A percentile compares a stretch with the other conserved stretches of the same genome.
These are phyloP conservation scores for Apostichopus japonicus DNA, from an alignment of 35 echinoderm and acorn worm genomes.

Conservation along the genomic window DNA sequence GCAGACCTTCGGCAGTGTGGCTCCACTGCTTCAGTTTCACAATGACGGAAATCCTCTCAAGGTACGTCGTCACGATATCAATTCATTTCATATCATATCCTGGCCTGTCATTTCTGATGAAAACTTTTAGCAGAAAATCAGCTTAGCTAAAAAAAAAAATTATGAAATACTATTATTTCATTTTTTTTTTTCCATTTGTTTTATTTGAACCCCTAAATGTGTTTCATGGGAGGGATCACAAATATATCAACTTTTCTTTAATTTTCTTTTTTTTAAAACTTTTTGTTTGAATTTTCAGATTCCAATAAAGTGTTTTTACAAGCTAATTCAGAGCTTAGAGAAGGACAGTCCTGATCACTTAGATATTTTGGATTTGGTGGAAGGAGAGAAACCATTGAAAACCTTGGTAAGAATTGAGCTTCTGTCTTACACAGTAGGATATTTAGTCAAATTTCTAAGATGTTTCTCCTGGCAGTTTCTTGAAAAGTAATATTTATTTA, in stretches of 20 bases:
- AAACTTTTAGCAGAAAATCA: neutral
- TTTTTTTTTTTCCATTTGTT: no score
- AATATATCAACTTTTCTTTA: neutral
- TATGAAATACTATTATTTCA: neutral
- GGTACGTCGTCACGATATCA: neutral
- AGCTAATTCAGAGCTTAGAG: slow-evolving; percentile 84
- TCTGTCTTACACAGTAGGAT: neutral
- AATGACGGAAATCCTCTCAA: slow-evolving; percentile 82
- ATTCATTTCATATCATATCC: neutral
- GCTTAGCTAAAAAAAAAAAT: neutral
- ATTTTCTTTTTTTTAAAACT: neutral
- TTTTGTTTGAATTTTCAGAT: slow-evolving; percentile 51
- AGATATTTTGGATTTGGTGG: slow-evolving; percentile 91
- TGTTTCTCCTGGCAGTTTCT: no score
- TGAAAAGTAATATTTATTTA: neutral
- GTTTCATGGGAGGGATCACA: neutral
- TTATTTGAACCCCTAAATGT: no score
- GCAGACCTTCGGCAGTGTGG: slow-evolving; percentile 95
- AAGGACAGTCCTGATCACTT: slow-evolving; percentile 84
- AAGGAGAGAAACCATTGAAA: slow-evolving; percentile 98
- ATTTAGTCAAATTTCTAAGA: no score
- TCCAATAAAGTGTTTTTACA: slow-evolving; percentile 73
- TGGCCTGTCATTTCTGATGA: no score
- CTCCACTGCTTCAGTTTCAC: slow-evolving; percentile 75
- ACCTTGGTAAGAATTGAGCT: slow-evolving; percentile 76